Evolutionary conservation across 1,140 invertebrate species (phyloP).

Genomic region (Thaumatotibia leucotreta): DNA sequence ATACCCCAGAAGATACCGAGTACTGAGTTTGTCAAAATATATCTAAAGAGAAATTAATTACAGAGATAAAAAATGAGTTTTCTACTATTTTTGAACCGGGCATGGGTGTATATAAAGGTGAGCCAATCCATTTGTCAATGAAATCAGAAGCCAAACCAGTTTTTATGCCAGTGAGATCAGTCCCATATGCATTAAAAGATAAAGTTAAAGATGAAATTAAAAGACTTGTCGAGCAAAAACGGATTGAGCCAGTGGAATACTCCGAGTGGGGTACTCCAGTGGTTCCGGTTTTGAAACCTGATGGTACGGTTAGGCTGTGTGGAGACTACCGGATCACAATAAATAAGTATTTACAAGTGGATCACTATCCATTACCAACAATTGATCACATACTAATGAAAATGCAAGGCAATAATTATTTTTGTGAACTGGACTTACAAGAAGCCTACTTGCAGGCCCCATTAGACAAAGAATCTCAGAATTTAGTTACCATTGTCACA

Average conservation of each 20-base stretch:
- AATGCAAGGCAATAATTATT: conserved; percentile 39
- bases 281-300: conserved; percentile 67
- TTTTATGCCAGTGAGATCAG: conserved; percentile 24
- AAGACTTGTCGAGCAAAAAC: conserved; percentile 23
- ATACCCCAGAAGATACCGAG: not conserved
- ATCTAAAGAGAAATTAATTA: conserved; percentile 10
- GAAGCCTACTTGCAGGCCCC: conserved; percentile 57
- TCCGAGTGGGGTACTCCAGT: conserved; percentile 38
- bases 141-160: conserved; percentile 23
- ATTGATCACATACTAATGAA: conserved; percentile 43
- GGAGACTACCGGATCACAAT: conserved; percentile 65
- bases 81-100: conserved; percentile 16
- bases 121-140: conserved; percentile 20
- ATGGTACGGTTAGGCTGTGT: conserved; percentile 58
- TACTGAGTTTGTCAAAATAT: not conserved
- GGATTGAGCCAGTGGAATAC: conserved; percentile 31
- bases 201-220: conserved; percentile 34
- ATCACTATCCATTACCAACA: conserved; percentile 45
- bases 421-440: conserved; percentile 49
- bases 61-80: conserved; percentile 13
- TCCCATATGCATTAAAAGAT: conserved; percentile 34
- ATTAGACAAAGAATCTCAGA: conserved; percentile 34
- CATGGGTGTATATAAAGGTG: conserved; percentile 21
- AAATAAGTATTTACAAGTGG: conserved; percentile 40
- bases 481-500: conserved; percentile 49